Evolutionary conservation across 2,113 vertebrate species (phyloP).

Genomic region (Brachirus orientalis): DNA sequence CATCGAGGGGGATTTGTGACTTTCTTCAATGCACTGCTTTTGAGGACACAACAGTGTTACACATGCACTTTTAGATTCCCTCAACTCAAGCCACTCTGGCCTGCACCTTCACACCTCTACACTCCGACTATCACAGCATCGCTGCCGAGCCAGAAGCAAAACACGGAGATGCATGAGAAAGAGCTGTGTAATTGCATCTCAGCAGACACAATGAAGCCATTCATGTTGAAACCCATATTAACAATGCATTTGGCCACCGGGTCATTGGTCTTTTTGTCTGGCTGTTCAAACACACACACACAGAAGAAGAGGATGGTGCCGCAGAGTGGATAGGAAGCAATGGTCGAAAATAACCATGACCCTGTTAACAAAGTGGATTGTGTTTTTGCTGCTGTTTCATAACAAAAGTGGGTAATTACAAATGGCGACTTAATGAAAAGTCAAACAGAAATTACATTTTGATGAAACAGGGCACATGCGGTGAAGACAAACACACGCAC

Average conservation of each 20-base stretch:
- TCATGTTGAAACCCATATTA: constrained; percentile 20
- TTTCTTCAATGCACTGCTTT: too few relatives aligned
- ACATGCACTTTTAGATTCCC: not conserved
- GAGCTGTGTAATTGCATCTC: constrained; percentile 13
- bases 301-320: not conserved
- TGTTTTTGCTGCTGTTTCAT: constrained; percentile 20
- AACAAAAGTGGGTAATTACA: constrained; percentile 27
- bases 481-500: not conserved
- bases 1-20: too few relatives aligned
- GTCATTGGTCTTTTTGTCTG: constrained; percentile 6
- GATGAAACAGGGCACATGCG: constrained; percentile 18
- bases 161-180: constrained; percentile 6
- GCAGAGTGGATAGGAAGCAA: constrained; percentile 7
- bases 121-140: constrained; percentile 8
- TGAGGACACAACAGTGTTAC: not conserved
- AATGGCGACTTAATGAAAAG: constrained; percentile 8
- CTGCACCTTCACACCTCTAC: not conserved
- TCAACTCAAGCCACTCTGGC: not conserved
- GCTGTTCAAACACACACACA: not conserved
- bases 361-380: constrained; percentile 2
- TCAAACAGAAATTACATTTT: constrained; percentile 10
- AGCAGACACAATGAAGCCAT: constrained; percentile 21
- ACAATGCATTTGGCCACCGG: not conserved
- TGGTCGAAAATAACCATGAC: constrained; percentile 8
- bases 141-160: not conserved